Evolutionary conservation across 1,140 invertebrate species (phyloP), one percentile per base, ranked within the genome.

Genomic region (Brachionus calyciflorus): DNA sequence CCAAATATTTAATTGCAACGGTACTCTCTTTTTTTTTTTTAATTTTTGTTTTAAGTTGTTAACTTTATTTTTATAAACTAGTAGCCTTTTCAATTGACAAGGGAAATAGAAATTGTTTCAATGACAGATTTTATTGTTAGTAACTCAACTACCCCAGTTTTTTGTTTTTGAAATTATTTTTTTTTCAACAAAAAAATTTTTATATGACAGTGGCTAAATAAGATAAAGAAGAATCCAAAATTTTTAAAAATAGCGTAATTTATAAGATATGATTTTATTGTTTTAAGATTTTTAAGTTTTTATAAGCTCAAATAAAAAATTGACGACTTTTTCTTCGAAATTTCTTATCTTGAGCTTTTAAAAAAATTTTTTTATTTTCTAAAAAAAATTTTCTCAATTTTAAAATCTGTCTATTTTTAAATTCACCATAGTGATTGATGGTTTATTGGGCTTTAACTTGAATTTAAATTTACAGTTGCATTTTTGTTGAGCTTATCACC

Each of bases 81-180:
- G 55, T 33, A 21, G 55, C 55, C 30, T 33, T 60, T 33, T 60
- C 55, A 41, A 60, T 37, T 60, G 57, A 65, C 33, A 65, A 65
- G 30, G 40, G 24, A 65, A 65, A 65, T 44, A 65, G 21, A 65
- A 65, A 46, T 2, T 24, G 17, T 44, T 65, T 65, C 60, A 65
- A 65, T 65, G 60, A 65, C 60, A 65, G 40, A 44, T 65, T 65
- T 65, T 65, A 65, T 65, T 41, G 19, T 41, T 44, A 65, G 33
- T 41, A 65, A 41, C n/a, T n/a, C n/a, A n/a, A n/a, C 40, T 65
- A 19, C 28, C 19, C 28, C 30, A 60, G 55, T 60, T 33, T 30
- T 37, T 2, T 53, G 12, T 53, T 37, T 3, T 37, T 37, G 33
- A 53, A 53, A 24, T 53, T n/a, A n/a, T n/a, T n/a, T n/a, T n/a